Evolutionary conservation across 2,113 vertebrate genomes (phyloP), one percentile per base, ranked within the genome.

Genomic region (Morone chrysops): DNA sequence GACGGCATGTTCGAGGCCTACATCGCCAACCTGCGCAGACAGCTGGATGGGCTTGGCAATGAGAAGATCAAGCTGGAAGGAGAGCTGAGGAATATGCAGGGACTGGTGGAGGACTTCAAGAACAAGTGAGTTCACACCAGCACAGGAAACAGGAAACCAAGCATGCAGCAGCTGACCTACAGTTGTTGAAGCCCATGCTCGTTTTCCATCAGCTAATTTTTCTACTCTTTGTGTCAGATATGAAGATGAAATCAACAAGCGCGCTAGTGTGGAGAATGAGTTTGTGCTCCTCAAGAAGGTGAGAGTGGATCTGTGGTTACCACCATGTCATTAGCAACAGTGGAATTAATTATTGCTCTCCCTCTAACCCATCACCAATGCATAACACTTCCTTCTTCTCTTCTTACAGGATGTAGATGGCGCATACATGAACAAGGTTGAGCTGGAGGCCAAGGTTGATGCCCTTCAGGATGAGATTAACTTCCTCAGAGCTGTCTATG

Each of bases 251-350:
- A 99, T 99, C 90, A 98, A 97, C 95, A 98, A 96, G 71, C 96
- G 97, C 45, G 96, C 97, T 0, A 0, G 70, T 1, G 96, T 95
- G 0, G 97, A 99, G 93, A 99, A 99, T 0, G 97, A 99, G 0
- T 99, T 99, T 59, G 97, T 99, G 83, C 94, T 98, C 75, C 95
- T 99, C 5, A 99, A 99, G 92, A 98, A 99, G 97, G 98, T 97
- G 65, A 90, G 69, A 88, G 40, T 56, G 5, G 22, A 78, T 57
- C 25, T 65, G 22, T 0, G 1, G 43, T 40, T 38, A 31, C 9
- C 14, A 36, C 12, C 40, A 7, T 22, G 6, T n/a, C 7, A 7
- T 40, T 31, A 43, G 56, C 6, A 18, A 61, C 9, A 13, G 31
- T 11, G 14, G 18, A 73, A 53, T 68, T 10, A 47, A 45, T 59